A percentile compares a stretch with the other conserved stretches of the same genome.
Conservation (phyloP, 1,140 invertebrate genomes). For the Drosophila fuyamai region DNA sequence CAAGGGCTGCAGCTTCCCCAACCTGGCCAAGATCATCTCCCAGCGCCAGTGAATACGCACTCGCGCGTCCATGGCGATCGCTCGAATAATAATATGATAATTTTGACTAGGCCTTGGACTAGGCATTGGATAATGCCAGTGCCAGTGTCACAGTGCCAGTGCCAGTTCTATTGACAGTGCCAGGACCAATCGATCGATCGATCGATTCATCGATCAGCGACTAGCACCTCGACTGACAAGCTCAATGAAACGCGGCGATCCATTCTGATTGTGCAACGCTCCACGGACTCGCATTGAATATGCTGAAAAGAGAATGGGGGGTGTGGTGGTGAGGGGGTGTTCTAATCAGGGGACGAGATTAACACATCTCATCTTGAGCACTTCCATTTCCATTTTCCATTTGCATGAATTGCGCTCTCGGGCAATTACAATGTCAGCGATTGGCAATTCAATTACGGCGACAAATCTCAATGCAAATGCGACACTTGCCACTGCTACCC, state of each 20-base stretch:
- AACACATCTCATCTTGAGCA: constrained; percentile 30
- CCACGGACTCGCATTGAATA: constrained; percentile 26
- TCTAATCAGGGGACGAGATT: constrained; percentile 22
- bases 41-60: constrained; percentile 13
- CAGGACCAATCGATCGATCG: constrained; percentile 31
- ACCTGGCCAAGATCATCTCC: constrained; percentile 9
- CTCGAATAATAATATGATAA: constrained; percentile 45
- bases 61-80: constrained; percentile 2
- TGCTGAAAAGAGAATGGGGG: background rate
- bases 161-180: constrained; percentile 23
- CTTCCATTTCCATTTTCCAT: constrained; percentile 33
- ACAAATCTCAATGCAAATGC: constrained; percentile 46
- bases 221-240: constrained; percentile 24
- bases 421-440: constrained; percentile 54
- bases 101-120: constrained; percentile 51
- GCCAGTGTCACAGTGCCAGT: constrained; percentile 13
- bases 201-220: constrained; percentile 8
- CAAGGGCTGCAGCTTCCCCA: constrained; percentile 3
- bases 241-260: constrained; percentile 42
- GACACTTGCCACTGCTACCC: constrained; percentile 31
- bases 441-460: constrained; percentile 49
- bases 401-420: constrained; percentile 47
- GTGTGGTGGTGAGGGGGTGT: background rate
- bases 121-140: constrained; percentile 63
- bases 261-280: constrained; percentile 53